Evolutionary conservation across 1,140 invertebrate genomes (phyloP).

Genomic region (Ylistrum balloti): DNA sequence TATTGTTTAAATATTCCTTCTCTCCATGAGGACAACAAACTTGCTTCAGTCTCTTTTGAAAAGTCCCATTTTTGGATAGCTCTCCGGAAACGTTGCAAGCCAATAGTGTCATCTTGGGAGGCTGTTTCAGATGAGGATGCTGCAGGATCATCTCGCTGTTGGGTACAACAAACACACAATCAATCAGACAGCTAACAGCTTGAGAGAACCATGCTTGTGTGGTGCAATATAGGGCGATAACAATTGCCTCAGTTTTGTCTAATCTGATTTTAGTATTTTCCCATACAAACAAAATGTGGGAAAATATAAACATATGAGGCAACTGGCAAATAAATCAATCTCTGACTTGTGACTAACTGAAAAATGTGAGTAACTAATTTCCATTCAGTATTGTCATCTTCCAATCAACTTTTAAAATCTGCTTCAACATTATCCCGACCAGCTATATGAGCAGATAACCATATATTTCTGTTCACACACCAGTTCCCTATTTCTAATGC

Average conservation of each 20-base stretch:
- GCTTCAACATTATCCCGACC: conserved; percentile 41
- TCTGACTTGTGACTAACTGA: conserved; percentile 43
- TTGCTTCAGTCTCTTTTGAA: conserved; percentile 44
- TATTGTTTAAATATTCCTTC: conserved; percentile 52
- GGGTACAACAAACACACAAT: conserved; percentile 44
- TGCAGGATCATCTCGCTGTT: not conserved
- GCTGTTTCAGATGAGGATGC: no score
- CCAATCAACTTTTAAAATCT: not conserved
- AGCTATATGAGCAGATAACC: conserved; percentile 44
- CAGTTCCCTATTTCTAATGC: not conserved
- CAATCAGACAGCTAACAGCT: conserved; percentile 41
- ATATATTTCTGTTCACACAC: conserved; percentile 38
- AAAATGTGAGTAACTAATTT: conserved; percentile 53
- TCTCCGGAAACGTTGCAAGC: no score
- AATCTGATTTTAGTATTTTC: conserved; percentile 55
- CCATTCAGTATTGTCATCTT: conserved; percentile 56
- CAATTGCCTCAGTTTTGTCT: conserved; percentile 49
- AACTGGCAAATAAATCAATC: conserved; percentile 57
- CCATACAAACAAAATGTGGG: conserved; percentile 64
- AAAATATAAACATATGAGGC: conserved; percentile 58
- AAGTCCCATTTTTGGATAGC: conserved; percentile 38
- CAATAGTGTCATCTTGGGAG: no score
- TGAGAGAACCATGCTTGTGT: conserved; percentile 61
- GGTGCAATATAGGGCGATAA: conserved; percentile 60
- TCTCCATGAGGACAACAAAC: conserved; percentile 54